Base-by-base conservation (phyloP, 1,140 invertebrate species). In the Mylabris phalerata region DNA sequence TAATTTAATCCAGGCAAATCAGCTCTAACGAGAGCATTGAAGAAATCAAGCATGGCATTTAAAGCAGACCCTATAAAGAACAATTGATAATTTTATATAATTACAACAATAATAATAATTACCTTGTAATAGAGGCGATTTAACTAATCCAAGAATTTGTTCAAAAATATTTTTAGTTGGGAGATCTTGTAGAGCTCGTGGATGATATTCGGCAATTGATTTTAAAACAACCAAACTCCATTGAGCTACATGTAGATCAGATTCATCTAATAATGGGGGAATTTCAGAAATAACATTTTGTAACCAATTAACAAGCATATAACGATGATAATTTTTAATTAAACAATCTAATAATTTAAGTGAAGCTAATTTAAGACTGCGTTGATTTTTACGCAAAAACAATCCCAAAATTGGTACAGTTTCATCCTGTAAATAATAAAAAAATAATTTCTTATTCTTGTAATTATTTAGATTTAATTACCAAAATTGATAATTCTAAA, bases 301-400 rank as follows among this genome's bases (percentile, higher is more conserved):
- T 38, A 73, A 44, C 5, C 71, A 57, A 13, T 67, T 61, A 10
- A 65, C 65, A 50, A 68, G 65, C 48, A 73, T 60, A 49, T 63
- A 65, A 24, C 66, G 55, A 46, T 70, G 67, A 57, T 73, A 74
- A 62, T 73, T 74, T 57, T 69, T 69, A 13, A 73, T 71, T 13
- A 98, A 77, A 10, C 92, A 93, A 70, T 98, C 93, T 6, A 99
- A 76, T 49, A 98, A 80, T 41, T 89, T 86, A 4, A 99, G 75
- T 0, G 96, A 97, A 48, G 88, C 87, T 4, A 99, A 75, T 77
- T 98, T 97, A 13, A 99, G 75, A 24, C 94, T 92, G 61, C 97
- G 81, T 73, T 98, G 95, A 78, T 99, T 99, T 77, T 99, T 98
- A 41, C 96, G 82, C 47, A 98, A 76, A 70, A 99, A 98, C 4